Conservation (phyloP, 1,140 invertebrate species). For the Hypothenemus hampei region DNA sequence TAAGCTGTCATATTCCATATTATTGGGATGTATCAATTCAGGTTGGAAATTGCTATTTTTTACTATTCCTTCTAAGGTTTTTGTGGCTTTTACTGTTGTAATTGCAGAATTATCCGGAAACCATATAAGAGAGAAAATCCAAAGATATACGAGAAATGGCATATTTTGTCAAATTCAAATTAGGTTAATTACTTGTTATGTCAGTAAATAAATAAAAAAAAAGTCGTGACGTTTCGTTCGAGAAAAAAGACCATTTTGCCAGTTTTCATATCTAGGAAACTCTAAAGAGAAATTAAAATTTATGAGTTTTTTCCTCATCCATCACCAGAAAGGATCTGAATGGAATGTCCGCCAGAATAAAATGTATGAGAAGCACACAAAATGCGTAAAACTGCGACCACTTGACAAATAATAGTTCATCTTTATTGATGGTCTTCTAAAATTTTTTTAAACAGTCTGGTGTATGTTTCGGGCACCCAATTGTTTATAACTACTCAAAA, state of each 20-base stretch:
- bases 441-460: conserved; percentile 9
- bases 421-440: conserved; percentile 10
- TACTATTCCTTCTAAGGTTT: neutral
- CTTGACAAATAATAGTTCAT: conserved; percentile 9
- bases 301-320: conserved; percentile 19
- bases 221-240: too few relatives aligned
- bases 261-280: conserved; percentile 16
- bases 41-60: neutral
- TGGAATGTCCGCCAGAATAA: conserved; percentile 13
- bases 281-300: conserved; percentile 22
- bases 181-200: too few relatives aligned
- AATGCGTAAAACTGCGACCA: conserved; percentile 12
- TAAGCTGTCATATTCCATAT: conserved; percentile 18
- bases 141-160: too few relatives aligned
- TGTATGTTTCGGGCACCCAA: neutral
- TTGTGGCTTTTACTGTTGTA: neutral
- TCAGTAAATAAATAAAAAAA: too few relatives aligned
- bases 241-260: too few relatives aligned
- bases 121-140: too few relatives aligned
- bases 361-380: conserved; percentile 14
- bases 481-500: neutral
- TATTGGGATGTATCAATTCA: neutral
- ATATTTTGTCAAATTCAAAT: too few relatives aligned
- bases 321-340: conserved; percentile 17
- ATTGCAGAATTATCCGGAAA: too few relatives aligned